These are phyloP conservation scores for Orius laevigatus DNA, from an alignment of 1,140 invertebrate genomes.

Conservation along the genomic window DNA sequence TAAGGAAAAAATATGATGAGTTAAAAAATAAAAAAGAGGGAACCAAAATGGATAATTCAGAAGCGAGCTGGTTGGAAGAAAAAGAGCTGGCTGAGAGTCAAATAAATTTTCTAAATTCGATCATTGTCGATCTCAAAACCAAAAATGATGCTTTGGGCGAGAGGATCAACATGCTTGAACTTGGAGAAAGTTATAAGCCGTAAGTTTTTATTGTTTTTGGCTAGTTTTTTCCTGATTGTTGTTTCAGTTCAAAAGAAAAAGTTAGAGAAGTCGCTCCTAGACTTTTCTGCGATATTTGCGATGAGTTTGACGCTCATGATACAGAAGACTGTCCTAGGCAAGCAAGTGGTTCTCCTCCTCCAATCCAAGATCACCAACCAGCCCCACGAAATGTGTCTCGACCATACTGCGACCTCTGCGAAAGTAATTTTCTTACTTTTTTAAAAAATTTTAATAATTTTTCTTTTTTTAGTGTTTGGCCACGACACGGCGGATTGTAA, in stretches of 20 bases:
- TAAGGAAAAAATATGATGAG: constrained; percentile 17
- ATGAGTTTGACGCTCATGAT: constrained; percentile 89
- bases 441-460: not conserved
- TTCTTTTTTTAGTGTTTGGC: constrained; percentile 50
- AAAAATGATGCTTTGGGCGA: constrained; percentile 74
- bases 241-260: constrained; percentile 16
- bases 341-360: constrained; percentile 36
- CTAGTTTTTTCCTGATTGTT: constrained; percentile 24
- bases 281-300: constrained; percentile 94
- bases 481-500: constrained; percentile 62
- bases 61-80: constrained; percentile 33
- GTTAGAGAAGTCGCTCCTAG: constrained; percentile 43
- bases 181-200: not conserved
- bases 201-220: constrained; percentile 14
- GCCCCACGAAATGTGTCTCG: constrained; percentile 36
- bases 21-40: constrained; percentile 18
- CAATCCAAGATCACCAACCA: constrained; percentile 27
- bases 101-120: constrained; percentile 85
- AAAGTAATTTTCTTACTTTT: constrained; percentile 41
- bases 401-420: constrained; percentile 84
- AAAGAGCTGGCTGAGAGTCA: constrained; percentile 50
- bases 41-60: not conserved
- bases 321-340: constrained; percentile 92
- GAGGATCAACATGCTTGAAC: constrained; percentile 50
- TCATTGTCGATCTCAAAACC: constrained; percentile 87